A percentile compares a stretch with the other conserved stretches of the same genome.
phyloP scores from a whole-genome alignment of 37 sponge, comb jelly and placozoan genomes.

The Beroe forskalii region DNA sequence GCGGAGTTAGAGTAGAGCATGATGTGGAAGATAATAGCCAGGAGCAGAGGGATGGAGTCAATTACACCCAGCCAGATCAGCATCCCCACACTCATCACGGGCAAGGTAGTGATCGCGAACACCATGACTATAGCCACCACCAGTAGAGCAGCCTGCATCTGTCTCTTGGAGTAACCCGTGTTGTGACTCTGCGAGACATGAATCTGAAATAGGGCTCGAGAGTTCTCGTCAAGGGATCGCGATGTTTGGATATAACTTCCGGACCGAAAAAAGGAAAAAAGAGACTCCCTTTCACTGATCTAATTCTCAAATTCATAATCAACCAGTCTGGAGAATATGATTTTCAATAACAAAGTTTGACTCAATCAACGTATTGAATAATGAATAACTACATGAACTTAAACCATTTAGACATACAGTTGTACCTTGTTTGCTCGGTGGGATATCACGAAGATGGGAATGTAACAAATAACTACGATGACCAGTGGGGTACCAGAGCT shows the following conservation, averaged over 20 bases:
- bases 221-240: too few relatives aligned
- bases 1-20: constrained; percentile 54
- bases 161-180: constrained; percentile 28
- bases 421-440: constrained; percentile 29
- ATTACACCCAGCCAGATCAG: constrained; percentile 13
- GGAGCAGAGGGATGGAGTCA: constrained; percentile 16
- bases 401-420: not conserved
- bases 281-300: too few relatives aligned
- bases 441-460: constrained; percentile 34
- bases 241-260: too few relatives aligned
- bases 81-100: constrained; percentile 36
- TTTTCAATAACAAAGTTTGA: too few relatives aligned
- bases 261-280: too few relatives aligned
- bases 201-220: not conserved
- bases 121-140: not conserved
- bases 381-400: too few relatives aligned
- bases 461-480: not conserved
- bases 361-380: too few relatives aligned
- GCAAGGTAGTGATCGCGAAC: constrained; percentile 22
- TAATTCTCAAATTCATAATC: too few relatives aligned
- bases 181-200: constrained; percentile 14
- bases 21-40: constrained; percentile 21
- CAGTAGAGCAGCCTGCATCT: constrained; percentile 39
- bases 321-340: too few relatives aligned
- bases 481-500: constrained; percentile 16